These are phyloP conservation scores for Gortyna flavago DNA, from an alignment of 2,888 invertebrate genomes.

Conservation along the genomic window DNA sequence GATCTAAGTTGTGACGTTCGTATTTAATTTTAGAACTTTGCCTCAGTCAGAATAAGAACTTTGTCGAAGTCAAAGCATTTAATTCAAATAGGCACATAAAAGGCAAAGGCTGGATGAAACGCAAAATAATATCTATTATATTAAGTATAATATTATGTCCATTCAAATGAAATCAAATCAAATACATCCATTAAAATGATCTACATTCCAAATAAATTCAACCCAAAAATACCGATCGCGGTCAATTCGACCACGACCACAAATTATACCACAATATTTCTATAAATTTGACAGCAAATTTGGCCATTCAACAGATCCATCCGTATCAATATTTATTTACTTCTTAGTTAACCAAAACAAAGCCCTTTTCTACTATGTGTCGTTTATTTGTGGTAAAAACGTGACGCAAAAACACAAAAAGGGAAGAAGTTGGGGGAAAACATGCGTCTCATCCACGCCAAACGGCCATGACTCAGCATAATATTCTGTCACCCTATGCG, in stretches of 20 bases:
- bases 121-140: neutral
- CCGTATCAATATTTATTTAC: neutral
- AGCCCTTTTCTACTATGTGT: neutral
- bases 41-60: neutral
- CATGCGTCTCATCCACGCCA: neutral
- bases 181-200: neutral
- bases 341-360: neutral
- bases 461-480: neutral
- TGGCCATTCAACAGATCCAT: conserved; percentile 21
- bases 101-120: neutral
- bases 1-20: neutral
- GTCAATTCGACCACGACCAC: conserved; percentile 5
- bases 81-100: no score
- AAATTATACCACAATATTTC: conserved; percentile 10
- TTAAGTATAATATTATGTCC: neutral
- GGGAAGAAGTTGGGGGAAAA: neutral
- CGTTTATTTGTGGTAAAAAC: neutral
- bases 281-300: conserved; percentile 23
- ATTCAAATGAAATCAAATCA: neutral
- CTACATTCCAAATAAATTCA: neutral
- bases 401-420: neutral
- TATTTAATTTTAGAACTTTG: neutral
- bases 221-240: conserved; percentile 30
- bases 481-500: neutral
- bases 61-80: no score